Evolutionary conservation across 2,113 vertebrate species (phyloP).

Genomic region (Cervus canadensis): DNA sequence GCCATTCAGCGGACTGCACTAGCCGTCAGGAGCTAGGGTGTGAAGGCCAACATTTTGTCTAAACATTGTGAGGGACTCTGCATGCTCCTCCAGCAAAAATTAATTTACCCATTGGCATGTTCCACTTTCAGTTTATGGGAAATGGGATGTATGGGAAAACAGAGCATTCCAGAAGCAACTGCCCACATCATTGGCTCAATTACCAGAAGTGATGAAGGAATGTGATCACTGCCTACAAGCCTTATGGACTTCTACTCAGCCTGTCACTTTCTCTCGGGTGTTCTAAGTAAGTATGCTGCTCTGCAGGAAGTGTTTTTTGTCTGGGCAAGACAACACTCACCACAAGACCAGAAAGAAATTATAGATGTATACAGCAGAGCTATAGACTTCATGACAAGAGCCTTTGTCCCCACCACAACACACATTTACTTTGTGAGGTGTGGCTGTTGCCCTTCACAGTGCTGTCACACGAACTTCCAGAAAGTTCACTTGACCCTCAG

Average conservation of each 20-base stretch:
- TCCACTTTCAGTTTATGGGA: neutral
- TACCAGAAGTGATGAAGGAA: neutral
- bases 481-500: neutral
- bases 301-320: neutral
- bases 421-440: neutral
- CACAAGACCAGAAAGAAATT: neutral
- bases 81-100: neutral
- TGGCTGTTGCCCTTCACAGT: neutral
- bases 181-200: neutral
- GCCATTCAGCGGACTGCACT: neutral
- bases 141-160: neutral
- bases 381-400: neutral
- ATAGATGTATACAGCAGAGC: neutral
- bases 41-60: neutral
- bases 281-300: neutral
- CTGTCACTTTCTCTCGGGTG: neutral
- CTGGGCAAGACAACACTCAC: neutral
- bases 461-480: neutral
- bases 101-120: neutral
- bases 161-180: neutral
- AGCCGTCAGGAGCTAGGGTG: neutral
- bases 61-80: neutral
- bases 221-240: neutral
- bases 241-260: neutral
- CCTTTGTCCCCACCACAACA: neutral